Evolutionary conservation across 2,888 invertebrate species (phyloP), one percentile per base, ranked within the genome.

Genomic region (Gisinianus flammeolus): DNA sequence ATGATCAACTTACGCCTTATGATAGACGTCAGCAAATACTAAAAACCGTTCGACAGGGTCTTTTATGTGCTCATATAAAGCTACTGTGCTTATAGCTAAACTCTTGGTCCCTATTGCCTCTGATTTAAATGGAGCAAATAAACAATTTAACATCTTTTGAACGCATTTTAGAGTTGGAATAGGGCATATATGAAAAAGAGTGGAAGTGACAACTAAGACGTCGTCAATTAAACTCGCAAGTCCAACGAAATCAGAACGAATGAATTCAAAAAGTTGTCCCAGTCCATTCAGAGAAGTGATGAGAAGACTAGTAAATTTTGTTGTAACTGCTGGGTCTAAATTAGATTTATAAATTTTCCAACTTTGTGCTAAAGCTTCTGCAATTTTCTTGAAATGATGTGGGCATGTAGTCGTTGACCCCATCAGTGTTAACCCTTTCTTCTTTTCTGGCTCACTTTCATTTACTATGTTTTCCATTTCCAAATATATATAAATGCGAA

Each of bases 261-360:
- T 80, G 24, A 73, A 76, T 4, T 79, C 69, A 71, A 81, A 83
- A 67, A 94, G 89, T 79, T 93, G 91, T 0, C 92, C 91, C 30
- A 95, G 86, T 5, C 91, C 90, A 80, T 91, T 89, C 8, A 94
- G 88, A 0, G 91, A 88, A 8, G 91, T 90, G 79, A 90, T 89
- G 73, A 94, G 87, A 79, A 93, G 89, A 35, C 89, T 90, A 72
- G 92, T 87, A 86, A 96, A 93, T 87, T 91, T 91, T 86, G 93
- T 92, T 83, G 93, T 93, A 52, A 91, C 91, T 85, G 92, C 91
- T 52, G 91, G 90, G 85, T 94, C 94, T 84, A 96, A 89, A 67
- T 93, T 93, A 24, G 85, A 83, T 76, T 85, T 80, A 58, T 81
- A 83, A 2, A 84, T 72, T 78, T 80, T 80, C 83, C 83, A 85